These are phyloP conservation scores for Acrobasis suavella DNA, from an alignment of 2,888 invertebrate genomes.

Conservation along the genomic window DNA sequence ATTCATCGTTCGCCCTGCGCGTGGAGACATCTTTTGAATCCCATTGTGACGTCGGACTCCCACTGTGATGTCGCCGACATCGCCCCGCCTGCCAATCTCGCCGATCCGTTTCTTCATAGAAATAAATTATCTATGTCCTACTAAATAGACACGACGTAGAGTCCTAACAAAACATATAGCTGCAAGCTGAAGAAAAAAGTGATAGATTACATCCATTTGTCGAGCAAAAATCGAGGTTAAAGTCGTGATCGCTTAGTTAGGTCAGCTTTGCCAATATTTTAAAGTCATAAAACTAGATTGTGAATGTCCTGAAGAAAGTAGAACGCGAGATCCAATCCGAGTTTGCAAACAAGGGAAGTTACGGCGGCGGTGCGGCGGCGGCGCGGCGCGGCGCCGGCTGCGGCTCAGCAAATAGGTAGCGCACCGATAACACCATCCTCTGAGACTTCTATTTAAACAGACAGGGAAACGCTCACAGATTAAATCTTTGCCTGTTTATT, in stretches of 20 bases:
- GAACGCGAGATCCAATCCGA: slow-evolving; percentile 79
- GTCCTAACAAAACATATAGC: slow-evolving; percentile 34
- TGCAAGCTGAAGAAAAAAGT: slow-evolving; percentile 32
- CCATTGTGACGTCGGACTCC: slow-evolving; percentile 64
- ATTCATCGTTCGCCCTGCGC: slow-evolving; percentile 55
- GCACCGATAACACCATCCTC: slow-evolving; percentile 75
- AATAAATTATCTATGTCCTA: slow-evolving; percentile 37
- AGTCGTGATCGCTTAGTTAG: slow-evolving; percentile 54
- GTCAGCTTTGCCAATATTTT: slow-evolving; percentile 66
- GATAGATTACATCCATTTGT: slow-evolving; percentile 40
- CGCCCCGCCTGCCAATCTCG: slow-evolving; percentile 52
- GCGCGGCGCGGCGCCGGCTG: slow-evolving; percentile 48
- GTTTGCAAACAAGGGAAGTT: slow-evolving; percentile 82
- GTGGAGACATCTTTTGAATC: slow-evolving; percentile 59
- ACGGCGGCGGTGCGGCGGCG: slow-evolving; percentile 55
- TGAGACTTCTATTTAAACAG: slow-evolving; percentile 78
- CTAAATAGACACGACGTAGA: slow-evolving; percentile 33
- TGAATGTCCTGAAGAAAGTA: slow-evolving; percentile 76
- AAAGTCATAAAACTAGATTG: slow-evolving; percentile 79
- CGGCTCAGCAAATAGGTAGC: slow-evolving; percentile 70
- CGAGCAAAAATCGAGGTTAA: slow-evolving; percentile 45
- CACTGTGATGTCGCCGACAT: slow-evolving; percentile 64
- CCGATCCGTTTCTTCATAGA: slow-evolving; percentile 48
- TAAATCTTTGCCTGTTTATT: slow-evolving; percentile 74
- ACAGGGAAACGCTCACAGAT: slow-evolving; percentile 74